These are phyloP conservation scores for Antigone vipio DNA, from an alignment of 2,113 vertebrate species.

Conservation along the genomic window DNA sequence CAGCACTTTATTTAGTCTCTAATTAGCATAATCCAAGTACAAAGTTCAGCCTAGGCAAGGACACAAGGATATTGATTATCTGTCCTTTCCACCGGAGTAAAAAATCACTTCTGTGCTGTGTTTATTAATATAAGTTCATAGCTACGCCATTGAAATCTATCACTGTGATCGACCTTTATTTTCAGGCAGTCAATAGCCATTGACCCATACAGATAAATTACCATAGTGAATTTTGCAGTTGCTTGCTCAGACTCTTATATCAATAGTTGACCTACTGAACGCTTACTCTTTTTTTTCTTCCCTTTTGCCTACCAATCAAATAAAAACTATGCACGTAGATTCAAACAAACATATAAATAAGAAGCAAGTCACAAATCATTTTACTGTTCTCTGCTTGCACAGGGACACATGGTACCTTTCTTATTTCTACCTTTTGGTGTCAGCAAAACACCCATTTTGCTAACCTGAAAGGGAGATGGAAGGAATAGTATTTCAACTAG, in stretches of 20 bases:
- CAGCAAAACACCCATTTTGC: slow-evolving; percentile 39
- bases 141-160: slow-evolving; percentile 56
- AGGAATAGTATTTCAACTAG: background rate
- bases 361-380: background rate
- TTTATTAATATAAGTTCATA: slow-evolving; percentile 69
- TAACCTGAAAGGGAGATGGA: background rate
- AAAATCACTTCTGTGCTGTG: slow-evolving; percentile 50
- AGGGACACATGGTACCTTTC: background rate
- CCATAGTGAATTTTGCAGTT: slow-evolving; percentile 51
- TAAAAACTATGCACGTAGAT: background rate
- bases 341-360: background rate
- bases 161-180: slow-evolving; percentile 63
- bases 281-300: background rate
- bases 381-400: background rate
- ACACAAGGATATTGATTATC: slow-evolving; percentile 66
- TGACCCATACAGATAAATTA: slow-evolving; percentile 69
- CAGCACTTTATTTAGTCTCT: slow-evolving; percentile 44
- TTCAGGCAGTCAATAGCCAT: slow-evolving; percentile 60
- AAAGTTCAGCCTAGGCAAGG: slow-evolving; percentile 53
- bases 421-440: slow-evolving; percentile 44
- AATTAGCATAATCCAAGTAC: slow-evolving; percentile 68
- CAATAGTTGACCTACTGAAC: slow-evolving; percentile 50
- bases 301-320: background rate
- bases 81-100: slow-evolving; percentile 49
- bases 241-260: slow-evolving; percentile 54